Evolutionary conservation across 2,113 vertebrate species (phyloP).

Genomic region (Neoarius graeffei): DNA sequence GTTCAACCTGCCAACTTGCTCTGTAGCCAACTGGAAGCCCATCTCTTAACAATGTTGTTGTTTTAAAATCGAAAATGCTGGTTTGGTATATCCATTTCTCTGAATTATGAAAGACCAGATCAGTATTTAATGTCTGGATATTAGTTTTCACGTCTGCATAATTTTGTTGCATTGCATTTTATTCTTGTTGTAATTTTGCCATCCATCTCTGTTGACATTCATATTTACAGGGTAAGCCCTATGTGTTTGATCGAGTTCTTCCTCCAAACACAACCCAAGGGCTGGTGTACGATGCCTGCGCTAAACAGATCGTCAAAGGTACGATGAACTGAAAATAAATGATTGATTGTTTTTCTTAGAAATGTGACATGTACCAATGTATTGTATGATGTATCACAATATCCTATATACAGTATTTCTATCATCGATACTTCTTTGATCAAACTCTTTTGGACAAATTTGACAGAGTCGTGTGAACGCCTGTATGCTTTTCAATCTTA

Average conservation of each 20-base stretch:
- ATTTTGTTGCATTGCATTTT: not conserved
- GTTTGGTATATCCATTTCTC: not conserved
- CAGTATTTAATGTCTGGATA: not conserved
- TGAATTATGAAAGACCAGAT: too few relatives aligned
- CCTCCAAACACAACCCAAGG: conserved; percentile 86
- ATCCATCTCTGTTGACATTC: conserved; percentile 47
- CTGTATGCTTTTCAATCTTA: too few relatives aligned
- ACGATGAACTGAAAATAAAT: not conserved
- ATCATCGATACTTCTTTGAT: not conserved
- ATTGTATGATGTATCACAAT: not conserved
- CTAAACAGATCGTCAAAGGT: conserved; percentile 97
- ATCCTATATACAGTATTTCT: not conserved
- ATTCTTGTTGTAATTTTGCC: not conserved
- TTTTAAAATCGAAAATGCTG: not conserved
- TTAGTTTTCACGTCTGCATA: not conserved
- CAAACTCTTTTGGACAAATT: not conserved
- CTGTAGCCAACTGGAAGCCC: not conserved
- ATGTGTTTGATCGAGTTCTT: conserved; percentile 89
- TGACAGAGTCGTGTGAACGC: not conserved
- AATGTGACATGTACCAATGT: not conserved
- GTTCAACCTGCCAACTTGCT: not conserved
- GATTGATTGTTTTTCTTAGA: not conserved
- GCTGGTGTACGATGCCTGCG: conserved; percentile 92
- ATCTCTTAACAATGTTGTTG: not conserved
- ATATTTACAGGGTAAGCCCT: conserved; percentile 85